Evolutionary conservation across 2,113 vertebrate genomes (phyloP), one percentile per base, ranked within the genome.

Genomic region (Spea multiplicata): DNA sequence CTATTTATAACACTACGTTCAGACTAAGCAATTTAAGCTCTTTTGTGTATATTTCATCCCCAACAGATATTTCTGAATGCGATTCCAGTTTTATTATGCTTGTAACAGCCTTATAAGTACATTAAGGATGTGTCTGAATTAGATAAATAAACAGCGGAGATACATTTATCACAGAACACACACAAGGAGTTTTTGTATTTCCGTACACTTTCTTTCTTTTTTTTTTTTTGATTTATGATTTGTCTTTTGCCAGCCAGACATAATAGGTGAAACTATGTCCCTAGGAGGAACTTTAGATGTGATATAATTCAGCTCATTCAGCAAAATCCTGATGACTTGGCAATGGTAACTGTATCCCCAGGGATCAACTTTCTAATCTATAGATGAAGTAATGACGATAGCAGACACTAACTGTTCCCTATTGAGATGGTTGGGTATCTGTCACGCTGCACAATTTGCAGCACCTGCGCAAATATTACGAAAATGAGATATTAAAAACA

Each of bases 301-400:
- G 45, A 5, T 68, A 14, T 5, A 68, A 68, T 68, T 68, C 46
- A 68, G 66, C 66, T 9, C 45, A 68, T 47, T 68, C 66, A 47
- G 45, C 66, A 68, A 14, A 68, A 68, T 12, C 44, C 66, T 13
- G 10, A 47, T 47, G 66, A n/a, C 44, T 45, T 13, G 10, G 14
- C 14, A 45, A n/a, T 68, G 12, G 66, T 68, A 68, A 68, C 13
- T 5, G 7, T 68, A 68, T 68, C 66, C 14, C 1, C 2, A 7
- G n/a, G 5, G 10, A 68, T 46, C 45, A 10, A 14, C 66, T 68
- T 46, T 68, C 66, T 13, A 68, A 68, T 68, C 66, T 47, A 59
- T 9, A 59, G 30, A 59, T 5, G 55, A 52, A 7, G 50, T 10
- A 59, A 59, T 30, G 30, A 59, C 55, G 12, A 59, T 5, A 12